These are phyloP conservation scores for Platanista minor DNA, from an alignment of 2,113 vertebrate species.

Conservation along the genomic window DNA sequence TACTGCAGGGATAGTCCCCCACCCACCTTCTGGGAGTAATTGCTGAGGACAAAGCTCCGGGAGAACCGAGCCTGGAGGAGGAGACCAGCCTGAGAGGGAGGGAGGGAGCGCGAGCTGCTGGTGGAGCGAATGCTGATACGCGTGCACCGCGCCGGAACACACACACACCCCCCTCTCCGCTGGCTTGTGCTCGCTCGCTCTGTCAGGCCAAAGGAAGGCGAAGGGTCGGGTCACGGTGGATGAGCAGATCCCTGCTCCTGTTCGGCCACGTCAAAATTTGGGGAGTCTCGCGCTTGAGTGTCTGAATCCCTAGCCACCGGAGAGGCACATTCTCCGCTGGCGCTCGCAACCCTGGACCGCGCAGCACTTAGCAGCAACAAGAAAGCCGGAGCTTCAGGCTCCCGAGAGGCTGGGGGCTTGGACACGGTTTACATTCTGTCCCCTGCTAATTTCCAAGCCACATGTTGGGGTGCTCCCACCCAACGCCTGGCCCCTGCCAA, in stretches of 20 bases:
- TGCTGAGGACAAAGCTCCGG: conserved; percentile 61
- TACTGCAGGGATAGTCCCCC: no score
- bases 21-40: conserved; percentile 35
- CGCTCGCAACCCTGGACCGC: background rate
- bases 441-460: background rate
- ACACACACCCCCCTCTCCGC: background rate
- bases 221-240: background rate
- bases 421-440: background rate
- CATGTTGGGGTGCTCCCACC: background rate
- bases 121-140: background rate
- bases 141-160: no score
- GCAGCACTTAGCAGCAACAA: background rate
- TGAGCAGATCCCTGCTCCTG: background rate
- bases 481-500: background rate
- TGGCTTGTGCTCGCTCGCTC: background rate
- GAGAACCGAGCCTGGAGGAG: background rate
- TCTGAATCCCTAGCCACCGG: background rate
- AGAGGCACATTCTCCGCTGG: background rate
- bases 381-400: background rate
- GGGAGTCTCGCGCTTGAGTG: background rate
- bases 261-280: background rate
- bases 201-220: background rate
- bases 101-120: background rate
- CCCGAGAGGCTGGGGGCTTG: background rate
- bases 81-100: background rate